Evolutionary conservation across 2,888 invertebrate species (phyloP), one percentile per base, ranked within the genome.

Genomic region (Thymelicus sylvestris): DNA sequence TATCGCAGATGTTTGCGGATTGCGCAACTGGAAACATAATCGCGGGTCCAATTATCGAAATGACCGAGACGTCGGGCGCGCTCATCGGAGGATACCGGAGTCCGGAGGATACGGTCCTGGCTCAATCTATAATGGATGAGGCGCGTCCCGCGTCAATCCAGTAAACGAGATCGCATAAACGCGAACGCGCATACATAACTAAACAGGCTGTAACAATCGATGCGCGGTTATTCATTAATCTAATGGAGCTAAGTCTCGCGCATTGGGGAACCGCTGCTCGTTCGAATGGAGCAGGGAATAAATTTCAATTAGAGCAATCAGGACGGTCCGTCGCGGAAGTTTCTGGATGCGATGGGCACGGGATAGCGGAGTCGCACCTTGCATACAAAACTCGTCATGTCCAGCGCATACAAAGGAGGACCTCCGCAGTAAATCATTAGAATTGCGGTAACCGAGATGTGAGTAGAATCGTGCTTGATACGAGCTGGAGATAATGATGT

Each of bases 111-210:
- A 88, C 86, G 81, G 81, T 88, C 87, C 84, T 78, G 83, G 84
- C 84, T 83, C 89, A 86, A 92, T 93, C 91, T 93, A 91, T 93
- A 92, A 93, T 93, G 92, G 92, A 93, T 92, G 92, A 93, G 91
- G 84, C 87, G 85, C 84, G 87, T 88, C 90, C 86, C 83, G 86
- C 85, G 91, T 89, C 90, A 88, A 85, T 89, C 90, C 86, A 84
- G 89, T 86, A 88, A 90, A 91, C 91, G 90, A 90, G 90, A 90
- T 85, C 89, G 90, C 88, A 89, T 89, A 87, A 87, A 83, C 85
- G 80, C 84, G 80, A 79, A 80, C 86, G 84, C 85, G 87, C 89
- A 89, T 89, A 86, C 86, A 86, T 87, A 87, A 88, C 84, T 81
- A 84, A 87, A 83, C 81, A 77, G 76, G 74, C 78, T 74, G 79